Evolutionary conservation across 1,140 invertebrate species (phyloP), one percentile per base, ranked within the genome.

Genomic region (Zaprionus inermis): DNA sequence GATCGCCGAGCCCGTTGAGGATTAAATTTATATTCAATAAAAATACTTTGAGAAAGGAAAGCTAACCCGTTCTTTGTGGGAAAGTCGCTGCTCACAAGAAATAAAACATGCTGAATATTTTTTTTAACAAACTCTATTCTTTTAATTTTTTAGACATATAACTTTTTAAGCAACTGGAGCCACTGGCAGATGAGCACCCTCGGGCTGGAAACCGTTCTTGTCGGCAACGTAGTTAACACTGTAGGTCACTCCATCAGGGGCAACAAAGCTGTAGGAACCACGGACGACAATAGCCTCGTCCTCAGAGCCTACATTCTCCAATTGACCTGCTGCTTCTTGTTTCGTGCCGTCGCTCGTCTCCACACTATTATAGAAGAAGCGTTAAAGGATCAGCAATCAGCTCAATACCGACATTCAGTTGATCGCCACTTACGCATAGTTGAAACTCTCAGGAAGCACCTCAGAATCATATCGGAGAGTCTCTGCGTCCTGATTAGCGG

Each of bases 191-290:
- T 95, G 94, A 22, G 92, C 94, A 14, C 94, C 95, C 61, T 92
- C 54, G 7, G 96, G 95, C 67, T 95, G 95, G 94, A 95, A 97
- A 22, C 96, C 96, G 74, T 96, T 95, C 91, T 86, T 72, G 54
- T 90, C 86, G 38, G 89, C 89, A 20, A 80, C 1, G 49, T 91
- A 91, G 41, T 5, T 77, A 38, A 91, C 57, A 2, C 16, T 32
- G 64, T 75, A 79, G 46, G 61, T 71, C 6, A n/a, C 0, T 10
- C 90, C 90, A 34, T 91, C 77, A 32, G 65, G 55, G 16, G 0
- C 81, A 4, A 86, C 30, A 10, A 10, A 91, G 3, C 3, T 22
- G 72, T 6, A 91, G 2, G 61, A 64, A 0, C 90, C 90, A 0
- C 2, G 1, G 5, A 83, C 84, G 46, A 28, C 2, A 54, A 89